Evolutionary conservation across 2,888 invertebrate species (phyloP).

Genomic region (Stenodema calcarata): DNA sequence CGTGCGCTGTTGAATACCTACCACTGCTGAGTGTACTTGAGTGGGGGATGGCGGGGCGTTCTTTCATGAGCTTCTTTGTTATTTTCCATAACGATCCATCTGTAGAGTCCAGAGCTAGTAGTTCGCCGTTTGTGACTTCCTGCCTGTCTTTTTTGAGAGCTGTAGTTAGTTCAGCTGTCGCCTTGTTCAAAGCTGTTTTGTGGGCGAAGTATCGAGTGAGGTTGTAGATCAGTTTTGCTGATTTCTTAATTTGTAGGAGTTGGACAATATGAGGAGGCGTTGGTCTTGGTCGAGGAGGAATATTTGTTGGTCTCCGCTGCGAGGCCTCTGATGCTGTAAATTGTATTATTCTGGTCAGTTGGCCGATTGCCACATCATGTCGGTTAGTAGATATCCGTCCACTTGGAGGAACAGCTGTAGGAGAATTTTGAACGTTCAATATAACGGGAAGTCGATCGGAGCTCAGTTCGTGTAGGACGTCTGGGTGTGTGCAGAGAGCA

Average conservation of each 20-base stretch:
- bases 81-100: no score
- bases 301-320: background rate
- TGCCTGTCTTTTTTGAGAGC: background rate
- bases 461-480: constrained; percentile 10
- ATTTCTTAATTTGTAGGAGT: background rate
- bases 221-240: background rate
- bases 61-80: no score
- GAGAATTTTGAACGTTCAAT: background rate
- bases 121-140: background rate
- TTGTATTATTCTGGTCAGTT: constrained; percentile 1
- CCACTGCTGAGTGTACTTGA: no score
- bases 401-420: background rate
- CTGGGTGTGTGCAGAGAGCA: no score
- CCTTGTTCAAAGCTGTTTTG: constrained; percentile 7
- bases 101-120: no score
- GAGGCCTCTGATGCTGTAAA: constrained; percentile 19
- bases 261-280: background rate
- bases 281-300: background rate
- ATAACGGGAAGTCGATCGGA: constrained; percentile 16
- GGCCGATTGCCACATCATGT: background rate
- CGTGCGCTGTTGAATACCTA: background rate
- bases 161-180: background rate
- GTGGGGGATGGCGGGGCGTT: no score
- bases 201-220: background rate
- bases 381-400: no score